Base-by-base conservation (phyloP, 2,888 invertebrate species). In the Campaea margaritaria region DNA sequence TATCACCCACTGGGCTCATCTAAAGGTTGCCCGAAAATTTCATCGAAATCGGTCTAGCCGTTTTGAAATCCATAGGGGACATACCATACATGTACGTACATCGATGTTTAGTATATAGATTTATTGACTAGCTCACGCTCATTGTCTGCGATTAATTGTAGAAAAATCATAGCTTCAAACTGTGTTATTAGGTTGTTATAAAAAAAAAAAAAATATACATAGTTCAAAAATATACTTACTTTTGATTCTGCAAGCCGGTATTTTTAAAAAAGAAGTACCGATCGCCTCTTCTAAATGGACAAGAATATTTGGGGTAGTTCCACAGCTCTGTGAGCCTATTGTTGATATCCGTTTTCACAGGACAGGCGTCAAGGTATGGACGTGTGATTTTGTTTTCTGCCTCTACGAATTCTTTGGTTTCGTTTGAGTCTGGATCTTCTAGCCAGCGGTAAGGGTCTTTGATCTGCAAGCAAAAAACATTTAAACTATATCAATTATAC, bases 301-400 rank as follows among this genome's bases (percentile, higher is more conserved):
- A 96, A 1, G 97, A 96, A 87, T 96, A 98, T 91, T 98, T 99
- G n/a, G 98, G 97, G 88, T 97, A 99, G 86, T 99, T 96, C 98
- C 98, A 99, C 28, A 99, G 91, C 73, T 97, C 96, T 0, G 96
- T 98, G 28, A 99, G 93, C 67, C 97, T 94, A 49, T 94, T 92
- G 74, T 96, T 95, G 59, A 99, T 94, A 70, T 95, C 94, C 10
- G 94, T 90, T 80, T 96, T 95, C 47, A 95, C 93, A 0, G 95
- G 93, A 75, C 97, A 98, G 15, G 93, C 93, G 74, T 97, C 95
- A 16, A 99, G 89, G 87, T 95, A 99, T 0, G 98, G 98, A 65
- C 94, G 92, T 8, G 98, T 97, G 44, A 99, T 93, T 43, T 94
- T 95, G 93, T 99, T 99, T 87, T 99, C 97, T 28, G 95, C 95